Conservation (phyloP, 1,140 invertebrate species). For the Cheumatopsyche charites region DNA sequence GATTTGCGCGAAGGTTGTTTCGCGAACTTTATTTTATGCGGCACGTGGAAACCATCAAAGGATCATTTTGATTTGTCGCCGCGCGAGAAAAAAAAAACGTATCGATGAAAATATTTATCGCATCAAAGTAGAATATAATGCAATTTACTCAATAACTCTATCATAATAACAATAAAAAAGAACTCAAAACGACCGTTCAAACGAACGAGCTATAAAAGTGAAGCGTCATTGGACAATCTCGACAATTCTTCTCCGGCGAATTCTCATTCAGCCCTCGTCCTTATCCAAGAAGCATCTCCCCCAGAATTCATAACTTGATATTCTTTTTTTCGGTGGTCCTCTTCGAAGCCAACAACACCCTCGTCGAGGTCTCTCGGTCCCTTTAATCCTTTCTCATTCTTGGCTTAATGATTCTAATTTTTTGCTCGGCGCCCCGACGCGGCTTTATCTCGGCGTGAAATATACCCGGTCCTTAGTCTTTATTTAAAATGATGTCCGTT, state of each 20-base stretch:
- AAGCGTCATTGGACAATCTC: background rate
- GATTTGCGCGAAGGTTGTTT: background rate
- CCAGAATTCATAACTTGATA: conserved; percentile 44
- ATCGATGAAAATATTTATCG: too few relatives aligned
- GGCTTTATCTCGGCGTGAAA: conserved; percentile 47
- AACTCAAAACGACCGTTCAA: too few relatives aligned
- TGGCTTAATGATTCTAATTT: conserved; percentile 48
- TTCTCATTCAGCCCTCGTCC: conserved; percentile 38
- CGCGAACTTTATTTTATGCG: too few relatives aligned
- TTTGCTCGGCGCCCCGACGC: conserved; percentile 38
- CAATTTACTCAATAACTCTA: too few relatives aligned
- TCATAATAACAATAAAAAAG: too few relatives aligned
- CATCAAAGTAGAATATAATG: too few relatives aligned
- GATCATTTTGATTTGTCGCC: too few relatives aligned
- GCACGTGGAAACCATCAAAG: too few relatives aligned
- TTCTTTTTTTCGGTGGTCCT: conserved; percentile 39
- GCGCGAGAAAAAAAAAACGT: too few relatives aligned
- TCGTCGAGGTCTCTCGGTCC: background rate
- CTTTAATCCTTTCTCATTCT: conserved; percentile 49
- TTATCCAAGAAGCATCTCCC: conserved; percentile 32
- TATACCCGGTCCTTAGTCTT: conserved; percentile 47
- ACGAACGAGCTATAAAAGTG: too few relatives aligned
- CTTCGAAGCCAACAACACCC: background rate
- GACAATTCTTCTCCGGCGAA: conserved; percentile 17
- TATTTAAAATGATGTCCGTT: conserved; percentile 49